A percentile compares a stretch with the other conserved stretches of the same genome.
These are phyloP conservation scores for Agrochola macilenta DNA, from an alignment of 2,888 invertebrate species.

Conservation along the genomic window DNA sequence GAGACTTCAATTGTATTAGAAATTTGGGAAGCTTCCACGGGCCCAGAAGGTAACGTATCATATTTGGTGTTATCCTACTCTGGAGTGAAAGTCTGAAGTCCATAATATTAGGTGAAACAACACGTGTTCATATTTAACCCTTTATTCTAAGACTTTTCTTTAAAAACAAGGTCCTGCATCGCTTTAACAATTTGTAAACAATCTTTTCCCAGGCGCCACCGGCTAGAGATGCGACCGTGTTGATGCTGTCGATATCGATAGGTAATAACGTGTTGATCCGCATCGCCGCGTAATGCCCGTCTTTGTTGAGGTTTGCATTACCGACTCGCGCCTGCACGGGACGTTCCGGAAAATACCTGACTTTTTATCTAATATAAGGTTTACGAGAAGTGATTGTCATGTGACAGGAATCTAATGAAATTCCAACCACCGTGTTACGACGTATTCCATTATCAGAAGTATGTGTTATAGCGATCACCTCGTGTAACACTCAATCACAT, in stretches of 20 bases:
- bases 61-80: too few relatives aligned
- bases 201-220: constrained; percentile 10
- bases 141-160: not conserved
- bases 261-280: constrained; percentile 49
- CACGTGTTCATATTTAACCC: not conserved
- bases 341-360: constrained; percentile 40
- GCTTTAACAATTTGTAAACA: constrained; percentile 26
- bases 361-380: constrained; percentile 39
- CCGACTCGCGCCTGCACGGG: constrained; percentile 31
- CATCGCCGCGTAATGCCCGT: constrained; percentile 15
- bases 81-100: not conserved
- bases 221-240: constrained; percentile 26
- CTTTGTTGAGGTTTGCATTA: constrained; percentile 56
- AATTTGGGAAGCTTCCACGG: not conserved
- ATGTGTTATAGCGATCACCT: not conserved
- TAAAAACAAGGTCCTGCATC: not conserved
- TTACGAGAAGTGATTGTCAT: constrained; percentile 30
- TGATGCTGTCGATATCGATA: constrained; percentile 30
- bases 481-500: not conserved
- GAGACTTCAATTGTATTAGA: not conserved
- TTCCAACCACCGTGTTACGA: constrained; percentile 18
- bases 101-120: not conserved
- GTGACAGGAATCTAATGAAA: constrained; percentile 45
- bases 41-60: not conserved
- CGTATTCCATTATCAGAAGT: constrained; percentile 11